phyloP scores from a whole-genome alignment of 2,888 invertebrate genomes.

The Allacma fusca region DNA sequence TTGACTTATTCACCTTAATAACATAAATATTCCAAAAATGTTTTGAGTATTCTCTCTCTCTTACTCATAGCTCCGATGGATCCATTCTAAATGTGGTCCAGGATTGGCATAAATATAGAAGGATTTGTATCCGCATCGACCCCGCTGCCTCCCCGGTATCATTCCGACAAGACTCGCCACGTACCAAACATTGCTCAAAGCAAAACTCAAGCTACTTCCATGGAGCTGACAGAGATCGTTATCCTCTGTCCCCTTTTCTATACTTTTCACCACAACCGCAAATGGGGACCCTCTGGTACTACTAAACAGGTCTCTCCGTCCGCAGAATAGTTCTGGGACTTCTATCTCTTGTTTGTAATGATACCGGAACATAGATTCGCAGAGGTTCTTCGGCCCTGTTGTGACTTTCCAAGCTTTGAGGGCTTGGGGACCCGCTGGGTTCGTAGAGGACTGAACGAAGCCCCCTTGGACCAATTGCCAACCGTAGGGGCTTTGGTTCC shows the following conservation, averaged over 20 bases:
- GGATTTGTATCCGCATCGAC: conserved; percentile 31
- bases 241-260: conserved; percentile 21
- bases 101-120: conserved; percentile 35
- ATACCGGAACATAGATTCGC: conserved; percentile 38
- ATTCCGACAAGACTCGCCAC: conserved; percentile 26
- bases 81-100: conserved; percentile 16
- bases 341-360: conserved; percentile 38
- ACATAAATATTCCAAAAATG: too few species aligned
- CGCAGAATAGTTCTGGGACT: neutral
- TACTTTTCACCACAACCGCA: neutral
- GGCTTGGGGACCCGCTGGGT: neutral
- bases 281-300: neutral
- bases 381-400: conserved; percentile 18
- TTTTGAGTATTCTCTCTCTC: too few species aligned
- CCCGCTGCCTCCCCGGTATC: conserved; percentile 40
- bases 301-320: neutral
- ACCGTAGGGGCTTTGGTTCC: conserved; percentile 22
- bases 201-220: conserved; percentile 32
- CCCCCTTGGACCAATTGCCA: conserved; percentile 41
- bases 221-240: conserved; percentile 39
- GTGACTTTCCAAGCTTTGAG: conserved; percentile 34
- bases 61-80: neutral
- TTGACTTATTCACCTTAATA: neutral
- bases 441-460: neutral
- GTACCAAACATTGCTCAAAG: conserved; percentile 25